A percentile compares a stretch with the other conserved stretches of the same genome.
Conservation (phyloP, 2,888 invertebrate species). For the Melikaiella ostensackeni region DNA sequence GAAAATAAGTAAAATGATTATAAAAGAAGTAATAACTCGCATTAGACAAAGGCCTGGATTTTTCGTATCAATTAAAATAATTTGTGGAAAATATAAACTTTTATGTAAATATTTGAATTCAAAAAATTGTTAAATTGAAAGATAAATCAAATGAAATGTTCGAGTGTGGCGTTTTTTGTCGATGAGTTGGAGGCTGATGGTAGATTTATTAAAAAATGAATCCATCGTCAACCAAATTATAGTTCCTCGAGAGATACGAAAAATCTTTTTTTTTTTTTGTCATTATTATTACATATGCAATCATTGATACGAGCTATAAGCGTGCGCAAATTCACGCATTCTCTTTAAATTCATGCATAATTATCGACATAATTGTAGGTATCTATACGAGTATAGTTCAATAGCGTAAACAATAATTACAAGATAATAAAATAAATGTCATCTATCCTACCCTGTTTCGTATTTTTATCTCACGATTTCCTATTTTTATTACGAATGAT, state of each 20-base stretch:
- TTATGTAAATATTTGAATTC: neutral
- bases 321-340: constrained; percentile 70
- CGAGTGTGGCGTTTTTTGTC: neutral
- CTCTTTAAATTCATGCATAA: constrained; percentile 75
- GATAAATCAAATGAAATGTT: neutral
- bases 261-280: neutral
- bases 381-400: constrained; percentile 75
- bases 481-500: neutral
- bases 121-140: neutral
- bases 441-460: constrained; percentile 64
- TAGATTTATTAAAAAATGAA: neutral
- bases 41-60: neutral
- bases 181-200: neutral
- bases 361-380: constrained; percentile 77
- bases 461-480: constrained; percentile 45
- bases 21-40: neutral
- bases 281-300: constrained; percentile 47
- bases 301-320: constrained; percentile 61
- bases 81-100: neutral
- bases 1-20: neutral
- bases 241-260: neutral
- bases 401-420: constrained; percentile 72
- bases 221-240: neutral
- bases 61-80: neutral
- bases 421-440: constrained; percentile 74